Percentiles rank a stretch among this genome's conserved stretches.
phyloP scores from a whole-genome alignment of 2,888 invertebrate genomes.

The Rhagonycha fulva region DNA sequence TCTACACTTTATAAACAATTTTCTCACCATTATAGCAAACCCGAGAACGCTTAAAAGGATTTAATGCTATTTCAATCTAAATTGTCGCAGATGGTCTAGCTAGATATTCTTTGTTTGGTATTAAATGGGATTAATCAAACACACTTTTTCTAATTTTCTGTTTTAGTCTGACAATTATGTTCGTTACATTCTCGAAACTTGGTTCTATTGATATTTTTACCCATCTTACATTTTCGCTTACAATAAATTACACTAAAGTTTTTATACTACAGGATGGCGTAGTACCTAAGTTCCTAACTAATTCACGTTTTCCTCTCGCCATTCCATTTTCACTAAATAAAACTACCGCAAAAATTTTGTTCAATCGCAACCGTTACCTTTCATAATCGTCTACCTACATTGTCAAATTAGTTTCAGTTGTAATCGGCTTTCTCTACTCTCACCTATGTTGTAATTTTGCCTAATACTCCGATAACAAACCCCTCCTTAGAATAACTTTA shows the following conservation, averaged over 20 bases:
- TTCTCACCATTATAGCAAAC: neutral
- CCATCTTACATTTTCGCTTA: neutral
- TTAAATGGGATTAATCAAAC: neutral
- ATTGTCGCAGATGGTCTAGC: conserved; percentile 3
- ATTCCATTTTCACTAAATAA: neutral
- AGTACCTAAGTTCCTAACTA: neutral
- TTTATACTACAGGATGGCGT: neutral
- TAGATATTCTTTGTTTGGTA: conserved; percentile 21
- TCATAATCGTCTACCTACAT: neutral
- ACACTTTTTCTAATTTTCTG: conserved; percentile 3
- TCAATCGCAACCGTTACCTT: neutral
- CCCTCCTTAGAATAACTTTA: no score
- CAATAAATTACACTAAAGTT: neutral
- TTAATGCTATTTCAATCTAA: conserved; percentile 11
- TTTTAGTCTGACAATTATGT: neutral
- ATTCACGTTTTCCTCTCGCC: neutral
- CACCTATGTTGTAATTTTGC: no score
- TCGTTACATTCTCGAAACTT: neutral
- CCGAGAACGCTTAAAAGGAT: conserved; percentile 5
- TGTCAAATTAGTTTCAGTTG: neutral
- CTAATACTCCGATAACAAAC: no score
- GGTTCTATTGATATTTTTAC: neutral
- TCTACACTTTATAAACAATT: neutral
- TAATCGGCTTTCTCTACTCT: neutral
- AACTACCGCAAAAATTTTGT: neutral